Conservation (phyloP, 2,797 vertebrate genomes). For the Gadopsis bispinosus region DNA sequence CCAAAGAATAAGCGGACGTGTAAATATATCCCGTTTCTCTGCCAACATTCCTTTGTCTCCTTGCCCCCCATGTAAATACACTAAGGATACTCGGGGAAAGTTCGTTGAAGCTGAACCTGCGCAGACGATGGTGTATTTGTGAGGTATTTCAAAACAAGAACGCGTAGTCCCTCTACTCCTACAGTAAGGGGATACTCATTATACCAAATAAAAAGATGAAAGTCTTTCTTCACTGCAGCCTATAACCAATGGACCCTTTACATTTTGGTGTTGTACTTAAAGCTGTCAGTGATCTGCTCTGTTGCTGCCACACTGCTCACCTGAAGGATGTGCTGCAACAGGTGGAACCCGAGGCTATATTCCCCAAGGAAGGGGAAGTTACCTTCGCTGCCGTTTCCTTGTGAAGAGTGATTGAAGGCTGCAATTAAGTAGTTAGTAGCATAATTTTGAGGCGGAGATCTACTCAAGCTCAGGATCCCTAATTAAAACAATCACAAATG, state of each 20-base stretch:
- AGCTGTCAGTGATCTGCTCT: conserved; percentile 8
- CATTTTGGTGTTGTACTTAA: conserved; percentile 13
- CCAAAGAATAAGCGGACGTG: conserved; percentile 18
- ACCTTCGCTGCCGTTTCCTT: conserved; percentile 1
- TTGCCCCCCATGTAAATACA: neutral
- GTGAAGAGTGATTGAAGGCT: too few relatives aligned
- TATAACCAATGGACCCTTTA: neutral
- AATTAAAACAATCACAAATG: neutral
- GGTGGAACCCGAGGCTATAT: neutral
- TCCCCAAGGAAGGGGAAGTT: conserved; percentile 15
- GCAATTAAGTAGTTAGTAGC: neutral
- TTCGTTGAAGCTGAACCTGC: neutral
- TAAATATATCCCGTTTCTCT: neutral
- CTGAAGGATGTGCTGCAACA: conserved; percentile 27
- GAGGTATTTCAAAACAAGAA: conserved; percentile 7
- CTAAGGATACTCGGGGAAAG: conserved; percentile 8
- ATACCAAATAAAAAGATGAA: neutral
- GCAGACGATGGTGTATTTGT: neutral
- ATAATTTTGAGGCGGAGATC: neutral
- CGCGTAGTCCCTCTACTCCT: neutral
- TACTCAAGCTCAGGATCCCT: neutral
- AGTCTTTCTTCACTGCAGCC: neutral
- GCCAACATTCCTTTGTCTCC: conserved; percentile 2
- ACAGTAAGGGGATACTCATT: neutral
- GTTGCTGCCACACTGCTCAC: conserved; percentile 5